Evolutionary conservation across 2,797 vertebrate species (phyloP), one percentile per base, ranked within the genome.

Genomic region (Hylomyscus alleni): DNA sequence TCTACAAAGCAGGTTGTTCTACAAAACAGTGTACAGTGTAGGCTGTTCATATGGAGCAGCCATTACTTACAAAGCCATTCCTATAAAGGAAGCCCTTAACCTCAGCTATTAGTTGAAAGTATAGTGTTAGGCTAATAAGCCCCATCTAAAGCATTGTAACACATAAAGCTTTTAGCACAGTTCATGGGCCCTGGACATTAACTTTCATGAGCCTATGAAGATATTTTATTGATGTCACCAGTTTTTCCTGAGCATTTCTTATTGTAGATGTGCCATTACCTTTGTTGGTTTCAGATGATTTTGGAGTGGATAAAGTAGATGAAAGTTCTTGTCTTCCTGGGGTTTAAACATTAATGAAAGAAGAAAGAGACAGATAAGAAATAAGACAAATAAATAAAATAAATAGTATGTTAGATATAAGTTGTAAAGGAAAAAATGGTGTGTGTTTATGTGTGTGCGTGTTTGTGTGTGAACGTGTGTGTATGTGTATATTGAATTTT

Each of bases 1-100:
- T 95, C 89, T 94, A 52, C 34, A 89, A 82, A 67, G 80, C 65
- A 54, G 6, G 69, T 22, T 72, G n/a, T 95, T 95, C 89, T 95
- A 37, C 29, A 89, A 78, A 65, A 89, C 52, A 50, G 2, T 19
- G 34, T 31, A 2, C 22, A 50, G 44, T 75, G 6, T 76, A 40
- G 40, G 37, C 76, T 47, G 69, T 26, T 90, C 62, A 65, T 47
- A 17, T 56, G 75, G 69, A 50, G 3, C 15, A 29, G 29, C n/a
- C 22, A 56, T 73, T 54, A 54, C 34, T 13, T 24, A 87, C 34
- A 69, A 86, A 37, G 65, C 13, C 75, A 62, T 94, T 93, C 69
- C 15, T 47, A 31, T 60, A 89, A 52, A 83, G 75, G 37, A 87
- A 72, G 37, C 37, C 56, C 52, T 93, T 90, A 77, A n/a, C 47